phyloP scores from a whole-genome alignment of 2,113 vertebrate genomes.

The Tiliqua scincoides region DNA sequence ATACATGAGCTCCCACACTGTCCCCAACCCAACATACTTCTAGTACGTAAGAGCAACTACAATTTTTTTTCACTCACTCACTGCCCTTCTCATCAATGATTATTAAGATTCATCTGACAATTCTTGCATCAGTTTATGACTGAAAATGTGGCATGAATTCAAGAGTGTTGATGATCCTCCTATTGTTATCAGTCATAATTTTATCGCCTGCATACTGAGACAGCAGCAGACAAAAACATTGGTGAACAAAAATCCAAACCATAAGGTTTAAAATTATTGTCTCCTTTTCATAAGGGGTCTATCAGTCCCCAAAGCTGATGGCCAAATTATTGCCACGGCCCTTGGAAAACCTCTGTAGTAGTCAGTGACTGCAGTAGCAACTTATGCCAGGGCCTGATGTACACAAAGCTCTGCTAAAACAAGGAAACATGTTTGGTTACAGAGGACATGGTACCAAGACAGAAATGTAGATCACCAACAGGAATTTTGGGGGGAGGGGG shows the following conservation, averaged over 20 bases:
- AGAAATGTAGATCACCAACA: background rate
- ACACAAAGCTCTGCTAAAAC: background rate
- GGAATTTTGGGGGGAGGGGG: background rate
- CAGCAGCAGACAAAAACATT: background rate
- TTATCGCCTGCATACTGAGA: background rate
- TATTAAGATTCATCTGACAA: background rate
- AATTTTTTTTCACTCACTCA: no score
- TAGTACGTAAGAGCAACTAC: no score
- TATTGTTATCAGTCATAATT: background rate
- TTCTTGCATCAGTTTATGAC: background rate
- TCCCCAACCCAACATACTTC: no score
- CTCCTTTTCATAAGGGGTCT: background rate
- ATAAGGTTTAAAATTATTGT: background rate
- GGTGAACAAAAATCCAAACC: background rate
- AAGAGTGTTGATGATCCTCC: background rate
- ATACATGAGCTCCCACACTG: background rate
- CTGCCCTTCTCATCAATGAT: background rate
- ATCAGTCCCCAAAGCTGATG: background rate
- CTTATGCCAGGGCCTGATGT: background rate
- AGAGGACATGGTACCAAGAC: background rate
- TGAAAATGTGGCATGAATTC: background rate
- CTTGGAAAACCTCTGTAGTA: background rate
- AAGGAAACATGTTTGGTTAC: accelerated
- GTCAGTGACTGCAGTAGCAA: background rate
- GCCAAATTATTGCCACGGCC: background rate